Conservation (phyloP, 2,113 vertebrate species). For the Pachypanchax playfairii region DNA sequence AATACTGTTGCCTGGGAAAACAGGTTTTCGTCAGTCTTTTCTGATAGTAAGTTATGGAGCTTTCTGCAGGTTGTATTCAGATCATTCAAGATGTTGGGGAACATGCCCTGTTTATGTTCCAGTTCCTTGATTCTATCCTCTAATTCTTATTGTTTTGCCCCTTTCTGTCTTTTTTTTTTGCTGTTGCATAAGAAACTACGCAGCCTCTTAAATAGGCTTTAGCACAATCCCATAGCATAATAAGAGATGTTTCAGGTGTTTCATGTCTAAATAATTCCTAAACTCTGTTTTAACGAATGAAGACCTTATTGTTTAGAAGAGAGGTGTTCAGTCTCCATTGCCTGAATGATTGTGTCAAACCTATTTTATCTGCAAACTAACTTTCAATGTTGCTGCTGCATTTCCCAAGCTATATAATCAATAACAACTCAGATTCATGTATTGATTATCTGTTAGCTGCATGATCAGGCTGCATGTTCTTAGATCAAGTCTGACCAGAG, state of each 20-base stretch:
- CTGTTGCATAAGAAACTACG: neutral
- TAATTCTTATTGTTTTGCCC: neutral
- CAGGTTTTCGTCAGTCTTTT: neutral
- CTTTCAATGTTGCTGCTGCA: too few relatives aligned
- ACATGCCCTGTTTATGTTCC: neutral
- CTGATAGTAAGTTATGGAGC: neutral
- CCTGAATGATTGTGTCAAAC: neutral
- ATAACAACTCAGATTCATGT: constrained; percentile 21
- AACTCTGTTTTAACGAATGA: neutral
- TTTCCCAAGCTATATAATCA: constrained; percentile 2
- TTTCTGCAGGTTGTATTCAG: neutral
- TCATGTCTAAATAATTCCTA: neutral
- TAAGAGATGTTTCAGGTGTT: neutral
- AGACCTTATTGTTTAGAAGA: neutral
- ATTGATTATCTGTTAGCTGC: constrained; percentile 21
- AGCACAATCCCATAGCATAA: neutral
- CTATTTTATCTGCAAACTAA: neutral
- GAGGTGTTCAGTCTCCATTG: neutral
- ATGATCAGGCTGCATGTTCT: constrained; percentile 26
- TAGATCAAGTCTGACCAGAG: constrained; percentile 1
- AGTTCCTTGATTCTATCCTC: neutral
- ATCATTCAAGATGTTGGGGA: neutral
- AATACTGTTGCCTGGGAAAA: neutral
- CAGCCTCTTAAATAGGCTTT: neutral
- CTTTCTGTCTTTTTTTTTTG: neutral